These are phyloP conservation scores for Epizoanthus rinbou DNA, from an alignment of 92 coral and sea anemone species.

Conservation along the genomic window DNA sequence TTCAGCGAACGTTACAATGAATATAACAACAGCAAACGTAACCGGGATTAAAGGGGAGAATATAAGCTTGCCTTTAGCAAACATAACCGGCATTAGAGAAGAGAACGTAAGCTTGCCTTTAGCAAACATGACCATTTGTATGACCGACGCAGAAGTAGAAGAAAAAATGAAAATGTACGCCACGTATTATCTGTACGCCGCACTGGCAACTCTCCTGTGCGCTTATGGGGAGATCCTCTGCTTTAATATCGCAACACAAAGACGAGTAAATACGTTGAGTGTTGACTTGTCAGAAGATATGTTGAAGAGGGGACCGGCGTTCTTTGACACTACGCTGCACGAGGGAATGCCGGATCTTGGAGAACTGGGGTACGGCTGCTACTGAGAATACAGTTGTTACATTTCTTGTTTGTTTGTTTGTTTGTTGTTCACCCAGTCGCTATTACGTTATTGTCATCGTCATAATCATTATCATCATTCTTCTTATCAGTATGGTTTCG, in stretches of 20 bases:
- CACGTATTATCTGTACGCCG: slow-evolving; percentile 79
- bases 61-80: neutral
- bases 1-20: neutral
- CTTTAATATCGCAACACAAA: slow-evolving; percentile 86
- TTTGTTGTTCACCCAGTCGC: too few species aligned
- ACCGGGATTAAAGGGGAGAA: slow-evolving; percentile 10
- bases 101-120: slow-evolving; percentile 23
- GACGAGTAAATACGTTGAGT: slow-evolving; percentile 57
- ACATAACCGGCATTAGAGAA: neutral
- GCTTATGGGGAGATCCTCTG: slow-evolving; percentile 89
- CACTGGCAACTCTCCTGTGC: slow-evolving; percentile 81
- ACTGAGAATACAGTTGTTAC: neutral
- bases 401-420: too few species aligned
- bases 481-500: too few species aligned
- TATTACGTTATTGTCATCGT: too few species aligned
- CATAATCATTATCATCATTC: too few species aligned
- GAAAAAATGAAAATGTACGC: slow-evolving; percentile 81
- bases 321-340: slow-evolving; percentile 29
- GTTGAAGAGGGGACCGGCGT: slow-evolving; percentile 47
- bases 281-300: slow-evolving; percentile 47
- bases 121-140: slow-evolving; percentile 38
- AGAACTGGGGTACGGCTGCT: neutral
- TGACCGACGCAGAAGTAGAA: slow-evolving; percentile 57
- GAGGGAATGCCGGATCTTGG: slow-evolving; percentile 16
- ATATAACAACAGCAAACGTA: neutral